Percentiles rank a stretch among this genome's conserved stretches.
These are phyloP conservation scores for Melanophora roralis DNA, from an alignment of 2,888 invertebrate species.

Conservation along the genomic window DNA sequence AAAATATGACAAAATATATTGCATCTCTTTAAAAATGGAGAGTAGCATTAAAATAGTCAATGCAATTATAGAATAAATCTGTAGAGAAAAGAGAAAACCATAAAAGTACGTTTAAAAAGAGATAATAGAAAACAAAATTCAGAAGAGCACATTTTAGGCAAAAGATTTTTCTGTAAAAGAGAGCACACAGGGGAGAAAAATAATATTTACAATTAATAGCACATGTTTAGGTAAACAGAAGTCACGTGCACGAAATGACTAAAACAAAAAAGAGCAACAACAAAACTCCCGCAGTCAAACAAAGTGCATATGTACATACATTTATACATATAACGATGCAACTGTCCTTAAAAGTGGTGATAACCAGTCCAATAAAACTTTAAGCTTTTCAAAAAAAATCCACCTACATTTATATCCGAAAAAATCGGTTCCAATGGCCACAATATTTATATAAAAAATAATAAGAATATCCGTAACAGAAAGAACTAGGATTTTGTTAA, in stretches of 20 bases:
- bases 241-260: constrained; percentile 39
- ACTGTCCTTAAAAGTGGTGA: too few relatives aligned
- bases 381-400: too few relatives aligned
- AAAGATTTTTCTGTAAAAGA: neutral
- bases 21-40: too few relatives aligned
- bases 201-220: constrained; percentile 27
- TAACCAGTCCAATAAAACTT: too few relatives aligned
- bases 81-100: neutral
- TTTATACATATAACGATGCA: neutral
- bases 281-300: neutral
- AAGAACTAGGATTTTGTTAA: too few relatives aligned
- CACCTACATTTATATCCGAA: neutral
- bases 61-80: constrained; percentile 3
- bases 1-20: too few relatives aligned
- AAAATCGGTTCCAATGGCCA: too few relatives aligned
- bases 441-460: too few relatives aligned
- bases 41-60: neutral
- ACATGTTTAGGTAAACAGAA: constrained; percentile 12
- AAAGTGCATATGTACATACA: neutral
- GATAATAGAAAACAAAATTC: neutral
- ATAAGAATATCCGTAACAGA: too few relatives aligned
- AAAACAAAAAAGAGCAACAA: constrained; percentile 1
- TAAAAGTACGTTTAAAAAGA: neutral
- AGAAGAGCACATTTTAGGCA: neutral
- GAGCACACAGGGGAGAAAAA: neutral